Conservation (phyloP, 2,797 vertebrate species). For the Rhinichthys osculus region DNA sequence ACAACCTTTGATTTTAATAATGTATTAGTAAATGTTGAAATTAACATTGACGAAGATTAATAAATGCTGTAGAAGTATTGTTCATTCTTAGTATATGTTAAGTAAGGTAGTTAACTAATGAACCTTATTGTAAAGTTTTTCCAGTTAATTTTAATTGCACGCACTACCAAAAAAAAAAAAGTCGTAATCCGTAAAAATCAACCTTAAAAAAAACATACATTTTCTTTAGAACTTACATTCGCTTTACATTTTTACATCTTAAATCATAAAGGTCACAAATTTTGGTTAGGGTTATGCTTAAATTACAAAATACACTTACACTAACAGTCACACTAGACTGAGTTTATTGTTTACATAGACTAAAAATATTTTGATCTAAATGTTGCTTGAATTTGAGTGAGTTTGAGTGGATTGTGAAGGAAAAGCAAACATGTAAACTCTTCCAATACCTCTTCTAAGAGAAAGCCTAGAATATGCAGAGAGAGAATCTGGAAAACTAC, state of each 20-base stretch:
- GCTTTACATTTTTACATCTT: not conserved
- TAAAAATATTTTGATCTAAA: not conserved
- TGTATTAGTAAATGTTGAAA: no score
- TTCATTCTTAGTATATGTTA: no score
- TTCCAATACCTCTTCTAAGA: not conserved
- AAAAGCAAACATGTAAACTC: not conserved
- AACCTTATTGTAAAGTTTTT: no score
- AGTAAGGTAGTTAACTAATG: no score
- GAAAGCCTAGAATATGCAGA: not conserved
- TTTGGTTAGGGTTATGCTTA: not conserved
- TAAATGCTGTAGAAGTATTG: no score
- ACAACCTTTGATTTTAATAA: no score
- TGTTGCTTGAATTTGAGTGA: not conserved
- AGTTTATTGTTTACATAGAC: not conserved
- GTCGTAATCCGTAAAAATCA: not conserved
- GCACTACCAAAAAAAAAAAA: not conserved
- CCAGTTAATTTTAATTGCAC: no score
- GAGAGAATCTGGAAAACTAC: not conserved
- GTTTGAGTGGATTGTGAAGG: not conserved
- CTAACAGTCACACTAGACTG: not conserved
- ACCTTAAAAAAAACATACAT: not conserved
- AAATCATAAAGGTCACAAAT: not conserved
- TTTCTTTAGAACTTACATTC: not conserved
- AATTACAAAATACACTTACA: not conserved
- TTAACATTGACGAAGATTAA: no score